These are phyloP conservation scores for Echinometra lucunter DNA, from an alignment of 53 echinoderm and acorn worm genomes.

Conservation along the genomic window DNA sequence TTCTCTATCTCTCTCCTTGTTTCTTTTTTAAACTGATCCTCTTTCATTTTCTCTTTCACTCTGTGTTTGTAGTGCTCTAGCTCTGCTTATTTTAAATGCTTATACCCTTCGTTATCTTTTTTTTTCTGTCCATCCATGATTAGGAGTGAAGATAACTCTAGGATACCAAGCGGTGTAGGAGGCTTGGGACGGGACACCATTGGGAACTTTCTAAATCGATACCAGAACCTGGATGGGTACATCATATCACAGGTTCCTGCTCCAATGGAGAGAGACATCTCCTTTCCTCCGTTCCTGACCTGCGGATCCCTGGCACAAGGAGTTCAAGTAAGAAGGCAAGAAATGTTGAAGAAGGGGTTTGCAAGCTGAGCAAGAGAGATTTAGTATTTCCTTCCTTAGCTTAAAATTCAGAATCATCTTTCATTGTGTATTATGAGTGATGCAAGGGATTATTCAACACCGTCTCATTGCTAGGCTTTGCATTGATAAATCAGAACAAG, in stretches of 20 bases:
- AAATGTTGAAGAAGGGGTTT: neutral
- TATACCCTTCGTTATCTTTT: neutral
- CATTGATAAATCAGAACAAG: no score
- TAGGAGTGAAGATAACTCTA: constrained; percentile 67
- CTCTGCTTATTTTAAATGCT: neutral
- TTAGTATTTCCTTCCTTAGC: no score
- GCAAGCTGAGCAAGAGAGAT: neutral
- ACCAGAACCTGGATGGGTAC: constrained; percentile 75
- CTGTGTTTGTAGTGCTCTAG: neutral
- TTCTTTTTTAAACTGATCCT: no score
- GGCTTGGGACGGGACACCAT: constrained; percentile 78
- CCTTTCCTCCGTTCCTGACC: constrained; percentile 77
- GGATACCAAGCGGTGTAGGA: constrained; percentile 74
- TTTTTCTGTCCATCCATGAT: neutral
- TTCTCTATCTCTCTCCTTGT: neutral
- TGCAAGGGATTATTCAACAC: no score
- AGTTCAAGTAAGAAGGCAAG: constrained; percentile 65
- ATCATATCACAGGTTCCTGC: constrained; percentile 73
- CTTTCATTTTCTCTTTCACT: neutral
- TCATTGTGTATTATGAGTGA: no score
- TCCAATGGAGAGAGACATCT: constrained; percentile 77
- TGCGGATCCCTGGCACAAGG: constrained; percentile 77
- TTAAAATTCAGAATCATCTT: no score
- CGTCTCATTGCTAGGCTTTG: no score
- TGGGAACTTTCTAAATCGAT: constrained; percentile 76